These are phyloP conservation scores for Sebastes umbrosus DNA, from an alignment of 2,797 vertebrate genomes.

Conservation along the genomic window DNA sequence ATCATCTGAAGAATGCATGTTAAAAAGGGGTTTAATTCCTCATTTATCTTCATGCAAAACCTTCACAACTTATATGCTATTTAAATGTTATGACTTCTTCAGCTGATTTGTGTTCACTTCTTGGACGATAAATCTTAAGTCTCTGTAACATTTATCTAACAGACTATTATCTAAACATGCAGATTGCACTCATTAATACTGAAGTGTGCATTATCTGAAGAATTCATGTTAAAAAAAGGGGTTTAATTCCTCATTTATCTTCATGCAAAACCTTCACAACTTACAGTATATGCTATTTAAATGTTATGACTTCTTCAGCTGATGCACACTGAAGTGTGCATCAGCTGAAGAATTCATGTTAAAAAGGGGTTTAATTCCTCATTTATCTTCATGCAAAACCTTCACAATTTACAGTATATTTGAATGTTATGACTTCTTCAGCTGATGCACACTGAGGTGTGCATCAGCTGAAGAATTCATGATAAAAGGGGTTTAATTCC, in stretches of 20 bases:
- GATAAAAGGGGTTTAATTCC: not conserved
- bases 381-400: not conserved
- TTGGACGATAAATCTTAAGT: constrained; percentile 46
- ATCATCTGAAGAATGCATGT: constrained; percentile 35
- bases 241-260: too few relatives aligned
- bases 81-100: not conserved
- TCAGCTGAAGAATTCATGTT: constrained; percentile 31
- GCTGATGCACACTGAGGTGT: not conserved
- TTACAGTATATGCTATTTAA: not conserved
- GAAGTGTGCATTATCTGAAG: too few relatives aligned
- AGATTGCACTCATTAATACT: constrained; percentile 29
- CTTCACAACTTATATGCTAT: not conserved
- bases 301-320: not conserved
- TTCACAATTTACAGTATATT: not conserved
- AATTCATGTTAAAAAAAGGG: too few relatives aligned
- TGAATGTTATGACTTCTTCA: not conserved
- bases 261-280: too few relatives aligned
- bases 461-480: too few relatives aligned
- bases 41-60: not conserved
- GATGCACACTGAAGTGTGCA: constrained; percentile 58
- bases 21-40: not conserved
- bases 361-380: not conserved
- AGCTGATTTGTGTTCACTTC: not conserved
- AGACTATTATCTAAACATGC: constrained; percentile 39
- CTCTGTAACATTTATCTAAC: constrained; percentile 29